These are phyloP conservation scores for Trichonephila clavipes DNA, from an alignment of 1,140 invertebrate species.

Conservation along the genomic window DNA sequence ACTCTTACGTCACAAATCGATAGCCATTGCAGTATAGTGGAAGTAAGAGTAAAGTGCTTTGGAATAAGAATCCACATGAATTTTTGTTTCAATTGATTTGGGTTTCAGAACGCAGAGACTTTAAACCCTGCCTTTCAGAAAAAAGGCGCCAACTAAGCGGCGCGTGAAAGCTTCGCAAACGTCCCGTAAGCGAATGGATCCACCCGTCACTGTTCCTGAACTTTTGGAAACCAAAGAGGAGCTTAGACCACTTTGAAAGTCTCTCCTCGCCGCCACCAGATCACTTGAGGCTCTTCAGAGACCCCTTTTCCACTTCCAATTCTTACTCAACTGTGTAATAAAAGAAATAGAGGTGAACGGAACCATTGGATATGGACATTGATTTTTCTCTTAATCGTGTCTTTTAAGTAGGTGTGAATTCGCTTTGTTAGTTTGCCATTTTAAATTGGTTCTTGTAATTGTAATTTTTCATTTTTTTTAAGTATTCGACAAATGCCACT, in stretches of 20 bases:
- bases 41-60: constrained; percentile 7
- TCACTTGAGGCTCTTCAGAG: constrained; percentile 12
- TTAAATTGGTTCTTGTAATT: no score
- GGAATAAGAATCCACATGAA: not conserved
- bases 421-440: no score
- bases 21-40: constrained; percentile 54
- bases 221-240: not conserved
- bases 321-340: not conserved
- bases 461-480: no score
- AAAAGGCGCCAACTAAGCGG: no score
- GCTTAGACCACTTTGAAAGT: not conserved
- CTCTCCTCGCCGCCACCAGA: not conserved
- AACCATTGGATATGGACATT: no score
- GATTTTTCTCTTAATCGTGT: no score
- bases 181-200: constrained; percentile 8
- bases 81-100: not conserved
- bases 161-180: not conserved
- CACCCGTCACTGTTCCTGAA: not conserved
- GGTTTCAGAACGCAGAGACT: not conserved
- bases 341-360: not conserved
- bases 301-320: not conserved
- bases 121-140: no score
- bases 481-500: no score
- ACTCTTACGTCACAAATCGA: constrained; percentile 63
- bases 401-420: no score